Evolutionary conservation across 2,888 invertebrate species (phyloP).

Genomic region (Bedellia somnulentella): DNA sequence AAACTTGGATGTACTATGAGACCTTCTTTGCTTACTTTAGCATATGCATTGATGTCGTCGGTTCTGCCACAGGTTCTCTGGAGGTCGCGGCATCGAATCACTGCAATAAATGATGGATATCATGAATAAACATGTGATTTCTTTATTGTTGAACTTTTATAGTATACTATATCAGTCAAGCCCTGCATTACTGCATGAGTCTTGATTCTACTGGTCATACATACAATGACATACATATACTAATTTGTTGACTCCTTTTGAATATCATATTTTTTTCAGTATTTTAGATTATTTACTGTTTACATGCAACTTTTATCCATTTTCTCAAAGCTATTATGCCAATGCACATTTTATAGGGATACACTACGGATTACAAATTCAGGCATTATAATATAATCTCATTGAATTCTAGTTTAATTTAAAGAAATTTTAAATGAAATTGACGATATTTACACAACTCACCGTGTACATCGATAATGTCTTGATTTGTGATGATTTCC

Average conservation of each 20-base stretch:
- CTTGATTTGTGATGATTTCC: constrained; percentile 58
- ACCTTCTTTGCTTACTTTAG: constrained; percentile 74
- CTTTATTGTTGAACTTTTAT: constrained; percentile 4
- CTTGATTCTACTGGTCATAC: constrained; percentile 6
- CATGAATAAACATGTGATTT: too few relatives aligned
- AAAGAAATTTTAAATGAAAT: constrained; percentile 13
- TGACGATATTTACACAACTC: constrained; percentile 57
- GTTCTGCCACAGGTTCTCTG: constrained; percentile 67
- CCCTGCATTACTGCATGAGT: too few relatives aligned
- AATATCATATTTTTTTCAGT: too few relatives aligned
- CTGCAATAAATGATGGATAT: constrained; percentile 46
- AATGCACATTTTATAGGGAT: too few relatives aligned
- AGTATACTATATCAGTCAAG: constrained; percentile 6
- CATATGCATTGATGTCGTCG: constrained; percentile 74
- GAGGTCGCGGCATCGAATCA: constrained; percentile 76
- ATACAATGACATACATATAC: too few relatives aligned
- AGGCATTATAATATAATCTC: too few relatives aligned
- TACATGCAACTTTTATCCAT: too few relatives aligned
- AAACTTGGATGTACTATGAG: too few relatives aligned
- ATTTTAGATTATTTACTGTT: too few relatives aligned
- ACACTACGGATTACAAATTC: too few relatives aligned
- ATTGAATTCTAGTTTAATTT: constrained; percentile 9
- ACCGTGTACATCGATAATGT: constrained; percentile 70
- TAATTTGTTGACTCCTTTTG: too few relatives aligned
- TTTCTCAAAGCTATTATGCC: too few relatives aligned